phyloP scores from a whole-genome alignment of 2,888 invertebrate species.

The Blastobasis lacticolella region DNA sequence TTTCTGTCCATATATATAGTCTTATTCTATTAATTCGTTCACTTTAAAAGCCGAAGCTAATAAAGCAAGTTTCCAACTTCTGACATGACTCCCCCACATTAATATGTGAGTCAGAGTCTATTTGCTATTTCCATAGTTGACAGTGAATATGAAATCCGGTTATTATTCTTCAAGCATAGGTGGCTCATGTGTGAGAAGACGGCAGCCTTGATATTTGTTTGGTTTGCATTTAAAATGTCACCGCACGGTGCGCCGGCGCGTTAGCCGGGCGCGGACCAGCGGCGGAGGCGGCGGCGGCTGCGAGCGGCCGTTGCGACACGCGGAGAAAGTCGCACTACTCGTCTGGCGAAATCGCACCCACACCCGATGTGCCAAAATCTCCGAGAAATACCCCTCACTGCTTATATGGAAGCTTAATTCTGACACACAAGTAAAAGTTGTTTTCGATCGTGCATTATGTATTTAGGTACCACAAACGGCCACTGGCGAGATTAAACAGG shows the following conservation, averaged over 20 bases:
- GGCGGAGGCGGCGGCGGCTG: neutral
- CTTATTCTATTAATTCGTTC: constrained; percentile 2
- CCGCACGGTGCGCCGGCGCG: constrained; percentile 18
- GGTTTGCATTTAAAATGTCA: constrained; percentile 48
- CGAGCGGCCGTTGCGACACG: constrained; percentile 38
- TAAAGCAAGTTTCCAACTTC: constrained; percentile 54
- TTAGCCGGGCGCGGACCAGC: neutral
- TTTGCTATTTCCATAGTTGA: constrained; percentile 35
- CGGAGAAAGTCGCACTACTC: constrained; percentile 56
- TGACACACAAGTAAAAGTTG: constrained; percentile 51
- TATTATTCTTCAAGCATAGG: constrained; percentile 28
- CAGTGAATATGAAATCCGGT: constrained; percentile 31
- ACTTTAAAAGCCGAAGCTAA: constrained; percentile 7
- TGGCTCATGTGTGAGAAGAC: constrained; percentile 29
- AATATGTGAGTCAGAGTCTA: constrained; percentile 45
- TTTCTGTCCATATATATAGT: neutral
- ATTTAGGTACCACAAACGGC: neutral
- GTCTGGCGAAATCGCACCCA: constrained; percentile 70
- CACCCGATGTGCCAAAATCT: constrained; percentile 57
- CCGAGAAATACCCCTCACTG: constrained; percentile 42
- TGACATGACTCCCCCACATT: constrained; percentile 41
- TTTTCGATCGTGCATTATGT: constrained; percentile 30
- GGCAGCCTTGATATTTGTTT: constrained; percentile 62
- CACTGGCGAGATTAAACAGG: neutral
- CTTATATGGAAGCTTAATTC: constrained; percentile 41